Conservation (phyloP, 53 echinoderm and acorn worm genomes). For the Actinopyga echinites region DNA sequence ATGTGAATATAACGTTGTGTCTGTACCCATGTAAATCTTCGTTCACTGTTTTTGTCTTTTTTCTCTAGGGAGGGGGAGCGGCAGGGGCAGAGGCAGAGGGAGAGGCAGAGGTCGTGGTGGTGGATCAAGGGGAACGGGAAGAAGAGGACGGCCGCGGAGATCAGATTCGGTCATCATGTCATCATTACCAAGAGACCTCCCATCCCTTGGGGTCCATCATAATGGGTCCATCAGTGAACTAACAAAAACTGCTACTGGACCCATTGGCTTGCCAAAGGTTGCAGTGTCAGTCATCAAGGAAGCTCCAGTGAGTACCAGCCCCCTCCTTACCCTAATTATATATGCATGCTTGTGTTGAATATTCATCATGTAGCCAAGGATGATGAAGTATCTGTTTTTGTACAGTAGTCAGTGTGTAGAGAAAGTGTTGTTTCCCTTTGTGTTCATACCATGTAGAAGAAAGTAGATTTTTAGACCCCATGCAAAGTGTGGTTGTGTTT, state of each 20-base stretch:
- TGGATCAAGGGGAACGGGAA: conserved; percentile 58
- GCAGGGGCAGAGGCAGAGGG: conserved; percentile 60
- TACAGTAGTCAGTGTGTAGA: no score
- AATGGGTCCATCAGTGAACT: conserved; percentile 48
- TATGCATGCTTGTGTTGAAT: no score
- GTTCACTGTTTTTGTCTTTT: background rate
- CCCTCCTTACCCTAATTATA: background rate
- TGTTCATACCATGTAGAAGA: no score
- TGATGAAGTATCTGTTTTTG: no score
- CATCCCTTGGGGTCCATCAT: background rate
- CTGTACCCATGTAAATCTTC: no score
- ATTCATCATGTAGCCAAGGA: no score
- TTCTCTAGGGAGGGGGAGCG: conserved; percentile 29
- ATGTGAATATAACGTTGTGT: no score
- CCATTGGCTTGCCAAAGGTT: conserved; percentile 53
- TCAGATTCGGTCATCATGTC: conserved; percentile 38
- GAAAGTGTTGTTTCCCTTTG: no score
- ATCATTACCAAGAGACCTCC: conserved; percentile 8
- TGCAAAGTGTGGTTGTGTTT: no score
- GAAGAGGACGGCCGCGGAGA: conserved; percentile 69
- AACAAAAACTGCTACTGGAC: conserved; percentile 8
- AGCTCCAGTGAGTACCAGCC: conserved; percentile 69
- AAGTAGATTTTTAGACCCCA: no score
- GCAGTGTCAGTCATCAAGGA: conserved; percentile 78
- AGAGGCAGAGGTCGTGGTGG: conserved; percentile 58